Conservation (phyloP, 2,113 vertebrate species). For the Glaucomys volans region DNA sequence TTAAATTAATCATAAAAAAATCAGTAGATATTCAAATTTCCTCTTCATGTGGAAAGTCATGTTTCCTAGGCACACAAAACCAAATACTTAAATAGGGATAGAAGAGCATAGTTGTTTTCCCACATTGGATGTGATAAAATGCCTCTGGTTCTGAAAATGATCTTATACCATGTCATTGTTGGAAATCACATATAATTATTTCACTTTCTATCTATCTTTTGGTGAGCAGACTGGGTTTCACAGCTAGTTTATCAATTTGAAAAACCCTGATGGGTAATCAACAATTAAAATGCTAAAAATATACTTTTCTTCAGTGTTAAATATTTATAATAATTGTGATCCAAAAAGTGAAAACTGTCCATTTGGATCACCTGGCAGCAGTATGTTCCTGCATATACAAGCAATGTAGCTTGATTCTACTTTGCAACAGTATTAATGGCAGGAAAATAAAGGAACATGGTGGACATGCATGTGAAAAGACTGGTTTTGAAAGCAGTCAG, state of each 20-base stretch:
- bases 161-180: neutral
- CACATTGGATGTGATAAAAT: neutral
- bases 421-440: neutral
- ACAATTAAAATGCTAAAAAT: neutral
- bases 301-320: neutral
- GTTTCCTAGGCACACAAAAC: neutral
- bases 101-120: neutral
- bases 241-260: neutral
- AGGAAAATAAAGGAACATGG: neutral
- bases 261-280: neutral
- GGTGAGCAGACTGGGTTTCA: neutral
- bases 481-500: too few relatives aligned
- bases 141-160: neutral
- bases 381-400: neutral
- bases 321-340: conserved; percentile 18
- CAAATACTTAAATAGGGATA: neutral
- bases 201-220: neutral
- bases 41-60: neutral
- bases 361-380: neutral
- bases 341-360: neutral
- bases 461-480: neutral
- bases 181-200: neutral
- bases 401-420: neutral
- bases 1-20: neutral
- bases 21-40: neutral